Evolutionary conservation across 2,113 vertebrate genomes (phyloP), one percentile per base, ranked within the genome.

Genomic region (Azemiops feae): DNA sequence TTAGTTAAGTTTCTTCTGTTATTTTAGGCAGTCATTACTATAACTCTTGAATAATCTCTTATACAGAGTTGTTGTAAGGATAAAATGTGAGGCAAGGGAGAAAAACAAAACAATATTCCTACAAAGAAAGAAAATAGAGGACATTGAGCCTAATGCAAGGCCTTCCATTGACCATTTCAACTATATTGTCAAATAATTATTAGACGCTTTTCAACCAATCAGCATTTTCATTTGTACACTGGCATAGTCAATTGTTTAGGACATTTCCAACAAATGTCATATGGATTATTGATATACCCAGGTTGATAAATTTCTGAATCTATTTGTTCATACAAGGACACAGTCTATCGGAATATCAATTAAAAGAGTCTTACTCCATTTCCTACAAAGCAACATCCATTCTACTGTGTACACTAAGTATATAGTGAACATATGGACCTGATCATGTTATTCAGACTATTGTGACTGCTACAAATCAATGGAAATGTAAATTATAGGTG

Each of bases 401-500:
- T 0, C 25, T 0, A 0, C 60, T 0, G 1, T 0, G 0, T 12
- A 3, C 43, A 5, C 69, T 92, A 34, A 43, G 3, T 0, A 20
- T 1, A n/a, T 47, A 27, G 6, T 1, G 30, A 93, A 60, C 92
- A 53, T 18, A 88, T 0, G 94, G 94, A 94, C 95, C 90, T 34
- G 0, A 90, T 90, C 93, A 94, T 92, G 60, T 93, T 45, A 0
- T 3, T 88, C 94, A 94, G 96, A 88, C 94, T 96, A 95, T 95
- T 97, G 95, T 97, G 96, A 94, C 96, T 96, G 92, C 95, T 92
- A 53, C 91, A 60, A 95, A 45, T 88, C 27, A 30, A 11, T 60
- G 60, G 90, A 90, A 95, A 96, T 96, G 96, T 95, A 96, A 96
- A 95, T 95, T 4, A 88, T 92, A 95, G 55, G 85, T 91, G 92